Conservation (phyloP, 1,140 invertebrate species). For the Chrysopa pallens region DNA sequence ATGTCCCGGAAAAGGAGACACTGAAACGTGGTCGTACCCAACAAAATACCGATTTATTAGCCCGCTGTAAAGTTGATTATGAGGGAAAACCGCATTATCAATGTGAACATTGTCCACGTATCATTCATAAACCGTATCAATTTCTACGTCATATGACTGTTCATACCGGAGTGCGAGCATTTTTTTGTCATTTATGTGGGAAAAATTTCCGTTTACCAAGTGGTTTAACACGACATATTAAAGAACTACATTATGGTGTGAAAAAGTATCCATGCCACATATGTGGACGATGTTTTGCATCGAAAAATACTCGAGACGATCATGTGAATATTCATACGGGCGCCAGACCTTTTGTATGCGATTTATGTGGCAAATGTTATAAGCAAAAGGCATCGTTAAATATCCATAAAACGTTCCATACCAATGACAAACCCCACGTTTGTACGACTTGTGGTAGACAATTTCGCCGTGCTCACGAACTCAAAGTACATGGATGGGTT, state of each 20-base stretch:
- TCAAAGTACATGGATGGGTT: slow-evolving; percentile 12
- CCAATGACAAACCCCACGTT: slow-evolving; percentile 86
- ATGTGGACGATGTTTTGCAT: slow-evolving; percentile 23
- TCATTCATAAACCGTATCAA: slow-evolving; percentile 23
- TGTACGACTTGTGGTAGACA: slow-evolving; percentile 49
- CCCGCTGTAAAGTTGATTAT: slow-evolving; percentile 9
- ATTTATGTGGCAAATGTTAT: slow-evolving; percentile 29
- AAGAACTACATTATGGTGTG: slow-evolving; percentile 15
- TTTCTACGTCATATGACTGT: slow-evolving; percentile 27
- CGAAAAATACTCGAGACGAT: slow-evolving; percentile 36
- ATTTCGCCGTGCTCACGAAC: slow-evolving; percentile 9
- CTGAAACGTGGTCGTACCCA: background rate
- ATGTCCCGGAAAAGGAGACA: slow-evolving; percentile 4
- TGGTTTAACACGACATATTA: slow-evolving; percentile 13
- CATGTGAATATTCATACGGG: slow-evolving; percentile 45
- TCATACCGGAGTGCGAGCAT: slow-evolving; percentile 28
- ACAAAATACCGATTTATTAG: slow-evolving; percentile 4
- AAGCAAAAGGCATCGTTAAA: slow-evolving; percentile 35
- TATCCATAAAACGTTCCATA: slow-evolving; percentile 93
- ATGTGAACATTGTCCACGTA: slow-evolving; percentile 27
- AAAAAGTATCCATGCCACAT: slow-evolving; percentile 24
- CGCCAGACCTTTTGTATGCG: slow-evolving; percentile 41
- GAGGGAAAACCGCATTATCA: slow-evolving; percentile 17
- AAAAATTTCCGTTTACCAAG: slow-evolving; percentile 23
- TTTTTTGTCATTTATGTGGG: slow-evolving; percentile 32